Evolutionary conservation across 30 jellyfish, hydroid and myxozoan genomes (phyloP).

Genomic region (Hydractinia echinata): DNA sequence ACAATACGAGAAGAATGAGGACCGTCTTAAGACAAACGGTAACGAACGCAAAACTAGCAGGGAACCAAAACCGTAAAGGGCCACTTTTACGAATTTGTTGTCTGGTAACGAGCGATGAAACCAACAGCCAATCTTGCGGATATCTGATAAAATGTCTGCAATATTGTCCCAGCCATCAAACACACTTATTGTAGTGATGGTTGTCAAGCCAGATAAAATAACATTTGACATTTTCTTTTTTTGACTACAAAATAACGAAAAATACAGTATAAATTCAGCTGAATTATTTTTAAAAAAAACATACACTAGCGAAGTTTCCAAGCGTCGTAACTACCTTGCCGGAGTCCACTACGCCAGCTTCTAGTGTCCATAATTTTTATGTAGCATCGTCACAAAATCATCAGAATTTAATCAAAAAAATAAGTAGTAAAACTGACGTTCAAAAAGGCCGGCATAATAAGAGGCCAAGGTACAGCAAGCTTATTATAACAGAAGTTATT

Average conservation of each 20-base stretch:
- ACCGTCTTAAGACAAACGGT: conserved; percentile 23
- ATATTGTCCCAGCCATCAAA: conserved; percentile 40
- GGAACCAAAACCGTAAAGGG: background rate
- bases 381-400: too few relatives aligned
- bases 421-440: too few relatives aligned
- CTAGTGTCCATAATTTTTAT: too few relatives aligned
- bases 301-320: too few relatives aligned
- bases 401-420: too few relatives aligned
- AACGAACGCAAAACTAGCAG: conserved; percentile 15
- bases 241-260: background rate
- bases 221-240: conserved; percentile 17
- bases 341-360: too few relatives aligned
- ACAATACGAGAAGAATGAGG: conserved; percentile 28
- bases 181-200: conserved; percentile 27
- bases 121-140: conserved; percentile 30
- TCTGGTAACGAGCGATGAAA: conserved; percentile 28
- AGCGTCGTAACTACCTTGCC: too few relatives aligned
- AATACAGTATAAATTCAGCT: too few relatives aligned
- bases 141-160: conserved; percentile 24
- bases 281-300: too few relatives aligned
- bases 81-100: conserved; percentile 17
- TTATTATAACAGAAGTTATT: too few relatives aligned
- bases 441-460: too few relatives aligned
- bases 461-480: too few relatives aligned
- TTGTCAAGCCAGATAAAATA: conserved; percentile 35